Evolutionary conservation across 2,797 vertebrate species (phyloP), one percentile per base, ranked within the genome.

Genomic region (Sternarchorhynchus goeldii): DNA sequence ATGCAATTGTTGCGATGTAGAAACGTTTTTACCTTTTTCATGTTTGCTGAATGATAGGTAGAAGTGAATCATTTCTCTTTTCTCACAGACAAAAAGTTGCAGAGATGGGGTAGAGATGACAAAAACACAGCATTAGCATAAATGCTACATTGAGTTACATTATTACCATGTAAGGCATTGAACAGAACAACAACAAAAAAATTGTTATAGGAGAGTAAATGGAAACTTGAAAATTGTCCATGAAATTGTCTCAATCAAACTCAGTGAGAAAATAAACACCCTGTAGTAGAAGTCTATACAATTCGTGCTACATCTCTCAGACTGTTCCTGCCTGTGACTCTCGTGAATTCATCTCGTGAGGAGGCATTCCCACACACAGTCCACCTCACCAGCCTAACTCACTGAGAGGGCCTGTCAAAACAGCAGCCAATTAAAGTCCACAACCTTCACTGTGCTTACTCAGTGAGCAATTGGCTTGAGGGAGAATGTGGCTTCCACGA

Each of bases 1-100:
- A 57, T 41, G 74, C 83, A 89, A 81, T 86, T 86, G 87, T 88
- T 83, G 77, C 72, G 76, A 79, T 78, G 69, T 83, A 82, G 86
- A 82, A 78, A 69, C 87, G 83, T 73, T 86, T 80, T 81, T 76
- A 77, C 73, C 75, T 75, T 12, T 25, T 73, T 71, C 84, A 67
- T 77, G 60, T 79, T 62, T 69, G 84, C 79, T 57, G 72, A 76
- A 84, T 78, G 78, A 84, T 80, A 80, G 1, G 2, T 21, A 58
- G 59, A 57, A 53, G 73, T 75, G 78, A 88, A 75, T 86, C 84
- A 86, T 87, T 84, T 75, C 86, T 83, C 83, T 64, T 12, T 18
- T 29, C 36, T 34, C 16, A 57, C 18, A 57, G 64, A 70, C 5
- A 60, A 65, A 56, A 12, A 29, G 31, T 31, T 41, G 36, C 58